phyloP scores from a whole-genome alignment of 2,797 vertebrate genomes.

The Bradypodion pumilum region DNA sequence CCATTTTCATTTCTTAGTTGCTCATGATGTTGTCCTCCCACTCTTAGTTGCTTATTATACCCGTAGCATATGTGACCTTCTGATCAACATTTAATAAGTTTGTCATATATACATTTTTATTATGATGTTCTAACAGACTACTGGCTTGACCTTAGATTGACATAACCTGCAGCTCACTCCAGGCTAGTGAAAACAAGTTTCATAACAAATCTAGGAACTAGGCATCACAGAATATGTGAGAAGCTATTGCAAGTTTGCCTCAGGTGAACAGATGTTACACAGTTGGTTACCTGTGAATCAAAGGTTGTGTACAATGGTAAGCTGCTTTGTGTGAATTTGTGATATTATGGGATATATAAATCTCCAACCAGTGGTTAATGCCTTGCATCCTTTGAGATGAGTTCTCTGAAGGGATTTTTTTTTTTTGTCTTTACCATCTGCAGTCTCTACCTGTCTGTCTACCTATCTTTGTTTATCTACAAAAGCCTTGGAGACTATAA shows the following conservation, averaged over 20 bases:
- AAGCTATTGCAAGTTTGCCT: neutral
- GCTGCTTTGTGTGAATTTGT: constrained; percentile 14
- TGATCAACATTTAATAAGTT: neutral
- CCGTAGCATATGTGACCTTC: no score
- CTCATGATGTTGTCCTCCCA: no score
- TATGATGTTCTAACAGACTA: neutral
- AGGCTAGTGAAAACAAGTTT: neutral
- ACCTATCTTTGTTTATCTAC: neutral
- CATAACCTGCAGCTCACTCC: neutral
- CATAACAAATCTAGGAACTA: neutral
- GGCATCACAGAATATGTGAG: constrained; percentile 1
- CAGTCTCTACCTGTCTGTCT: neutral
- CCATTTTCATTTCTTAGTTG: neutral
- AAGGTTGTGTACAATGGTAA: constrained; percentile 2
- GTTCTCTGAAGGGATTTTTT: neutral
- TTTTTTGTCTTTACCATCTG: neutral
- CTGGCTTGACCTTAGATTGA: neutral
- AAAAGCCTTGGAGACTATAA: neutral
- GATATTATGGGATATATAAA: constrained; percentile 9
- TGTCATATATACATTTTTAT: neutral
- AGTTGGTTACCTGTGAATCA: constrained; percentile 13
- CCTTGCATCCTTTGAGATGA: constrained; percentile 1
- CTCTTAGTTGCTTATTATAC: neutral
- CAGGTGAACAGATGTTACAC: constrained; percentile 18
- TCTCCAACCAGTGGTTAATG: constrained; percentile 6